Percentiles rank a stretch among this genome's conserved stretches.
Evolutionary conservation across 2,113 vertebrate species (phyloP).

Genomic region (Burhinus oedicnemus): DNA sequence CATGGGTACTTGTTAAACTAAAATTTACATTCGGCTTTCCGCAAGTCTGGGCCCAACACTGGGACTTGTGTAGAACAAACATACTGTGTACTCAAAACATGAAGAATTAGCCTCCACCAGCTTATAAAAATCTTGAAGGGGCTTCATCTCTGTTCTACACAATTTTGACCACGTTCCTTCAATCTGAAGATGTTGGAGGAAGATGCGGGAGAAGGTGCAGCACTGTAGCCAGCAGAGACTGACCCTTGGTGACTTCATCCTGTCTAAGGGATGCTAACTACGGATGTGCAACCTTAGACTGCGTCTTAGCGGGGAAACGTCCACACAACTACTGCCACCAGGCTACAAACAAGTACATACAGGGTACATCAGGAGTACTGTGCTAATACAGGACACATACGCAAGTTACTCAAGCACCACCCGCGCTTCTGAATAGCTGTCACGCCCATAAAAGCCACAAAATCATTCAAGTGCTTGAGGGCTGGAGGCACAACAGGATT

Average conservation of each 20-base stretch:
- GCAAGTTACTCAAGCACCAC: background rate
- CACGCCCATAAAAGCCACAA: background rate
- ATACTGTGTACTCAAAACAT: background rate
- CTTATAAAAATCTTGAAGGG: background rate
- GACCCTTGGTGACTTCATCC: background rate
- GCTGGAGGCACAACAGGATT: background rate
- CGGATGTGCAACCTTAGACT: background rate
- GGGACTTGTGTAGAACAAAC: background rate
- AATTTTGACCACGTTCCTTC: background rate
- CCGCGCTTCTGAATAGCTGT: fast-evolving
- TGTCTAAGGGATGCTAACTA: background rate
- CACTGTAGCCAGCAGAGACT: background rate
- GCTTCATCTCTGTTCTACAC: background rate
- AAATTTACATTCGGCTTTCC: background rate
- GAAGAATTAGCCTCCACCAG: background rate
- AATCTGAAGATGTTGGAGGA: background rate
- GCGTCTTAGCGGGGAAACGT: fast-evolving
- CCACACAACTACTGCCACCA: background rate
- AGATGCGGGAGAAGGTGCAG: background rate
- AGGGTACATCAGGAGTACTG: background rate
- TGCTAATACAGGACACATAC: background rate
- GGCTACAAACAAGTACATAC: background rate
- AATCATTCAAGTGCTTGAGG: background rate
- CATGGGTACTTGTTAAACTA: background rate
- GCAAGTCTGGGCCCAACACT: fast-evolving